Percentiles rank a stretch among this genome's conserved stretches.
Conservation (phyloP, 2,888 invertebrate species). For the Apamea sordens region DNA sequence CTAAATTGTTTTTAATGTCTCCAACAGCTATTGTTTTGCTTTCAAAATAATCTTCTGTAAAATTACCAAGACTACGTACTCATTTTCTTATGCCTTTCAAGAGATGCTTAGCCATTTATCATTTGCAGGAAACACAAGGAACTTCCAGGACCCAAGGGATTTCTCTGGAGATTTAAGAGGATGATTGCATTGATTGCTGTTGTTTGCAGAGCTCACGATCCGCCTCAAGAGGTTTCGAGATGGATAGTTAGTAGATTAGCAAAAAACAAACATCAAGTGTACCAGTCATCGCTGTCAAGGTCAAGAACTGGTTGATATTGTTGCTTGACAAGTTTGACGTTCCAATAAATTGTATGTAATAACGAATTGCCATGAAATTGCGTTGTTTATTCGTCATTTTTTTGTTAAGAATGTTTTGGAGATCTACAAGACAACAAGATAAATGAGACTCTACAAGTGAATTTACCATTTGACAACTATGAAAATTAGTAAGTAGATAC, state of each 20-base stretch:
- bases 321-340: conserved; percentile 51
- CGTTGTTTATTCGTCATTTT: conserved; percentile 23
- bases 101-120: conserved; percentile 46
- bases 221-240: conserved; percentile 50
- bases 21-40: background rate
- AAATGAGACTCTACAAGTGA: background rate
- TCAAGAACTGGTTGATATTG: conserved; percentile 29
- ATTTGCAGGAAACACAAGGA: conserved; percentile 47
- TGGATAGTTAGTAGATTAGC: conserved; percentile 30
- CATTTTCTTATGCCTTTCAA: conserved; percentile 35
- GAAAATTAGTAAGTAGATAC: background rate
- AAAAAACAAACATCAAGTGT: conserved; percentile 36
- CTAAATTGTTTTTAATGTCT: conserved; percentile 17
- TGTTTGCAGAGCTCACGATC: conserved; percentile 73
- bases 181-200: conserved; percentile 72
- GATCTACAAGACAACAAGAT: background rate
- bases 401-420: background rate
- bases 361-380: conserved; percentile 61
- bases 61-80: conserved; percentile 7
- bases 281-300: conserved; percentile 46
- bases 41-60: background rate
- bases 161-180: conserved; percentile 56
- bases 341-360: conserved; percentile 32
- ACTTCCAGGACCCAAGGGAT: conserved; percentile 54
- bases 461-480: background rate